Evolutionary conservation across 2,113 vertebrate species (phyloP).

Genomic region (Gnathonemus echidnorhynchus): DNA sequence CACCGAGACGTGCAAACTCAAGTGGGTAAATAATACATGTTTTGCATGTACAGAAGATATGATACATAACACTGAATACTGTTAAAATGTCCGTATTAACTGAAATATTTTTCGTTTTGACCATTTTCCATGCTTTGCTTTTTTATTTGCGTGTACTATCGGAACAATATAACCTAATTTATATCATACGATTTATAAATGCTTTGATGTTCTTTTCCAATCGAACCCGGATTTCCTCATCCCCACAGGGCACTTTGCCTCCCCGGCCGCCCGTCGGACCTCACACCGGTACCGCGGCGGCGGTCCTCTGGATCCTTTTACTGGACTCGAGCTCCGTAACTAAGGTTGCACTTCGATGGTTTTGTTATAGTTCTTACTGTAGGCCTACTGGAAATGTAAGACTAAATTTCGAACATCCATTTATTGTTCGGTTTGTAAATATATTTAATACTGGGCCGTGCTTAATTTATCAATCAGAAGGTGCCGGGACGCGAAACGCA

Average conservation of each 20-base stretch:
- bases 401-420: background rate
- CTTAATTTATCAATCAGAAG: background rate
- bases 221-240: background rate
- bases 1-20: background rate
- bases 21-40: background rate
- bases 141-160: background rate
- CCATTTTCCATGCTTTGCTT: background rate
- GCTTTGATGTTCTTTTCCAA: background rate
- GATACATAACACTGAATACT: background rate
- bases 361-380: background rate
- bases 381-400: background rate
- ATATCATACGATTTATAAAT: background rate
- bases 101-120: background rate
- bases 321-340: background rate
- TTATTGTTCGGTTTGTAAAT: background rate
- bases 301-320: background rate
- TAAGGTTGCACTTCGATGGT: background rate
- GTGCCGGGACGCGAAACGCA: background rate
- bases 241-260: background rate
- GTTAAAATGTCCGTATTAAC: background rate
- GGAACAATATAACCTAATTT: background rate
- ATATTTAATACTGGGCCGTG: background rate
- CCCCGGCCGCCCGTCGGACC: background rate
- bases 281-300: background rate
- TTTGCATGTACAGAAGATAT: background rate